A percentile compares a stretch with the other conserved stretches of the same genome.
phyloP scores from a whole-genome alignment of 2,888 invertebrate genomes.

The Diadegma fenestrale region DNA sequence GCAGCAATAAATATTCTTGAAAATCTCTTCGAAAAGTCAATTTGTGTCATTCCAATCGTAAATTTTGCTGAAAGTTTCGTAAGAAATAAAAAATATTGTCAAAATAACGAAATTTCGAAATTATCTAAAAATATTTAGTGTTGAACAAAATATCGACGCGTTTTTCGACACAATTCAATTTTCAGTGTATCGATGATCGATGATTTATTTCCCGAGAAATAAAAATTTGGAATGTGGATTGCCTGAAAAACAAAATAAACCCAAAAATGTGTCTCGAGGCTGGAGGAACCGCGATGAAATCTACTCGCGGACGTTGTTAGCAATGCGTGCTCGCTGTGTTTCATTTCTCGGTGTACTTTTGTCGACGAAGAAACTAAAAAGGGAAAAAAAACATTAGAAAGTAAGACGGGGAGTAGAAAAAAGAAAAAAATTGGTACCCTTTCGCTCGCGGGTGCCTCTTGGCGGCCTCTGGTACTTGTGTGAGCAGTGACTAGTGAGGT shows the following conservation, averaged over 20 bases:
- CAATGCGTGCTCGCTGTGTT: constrained; percentile 12
- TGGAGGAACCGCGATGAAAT: constrained; percentile 8
- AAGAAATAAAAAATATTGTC: no score
- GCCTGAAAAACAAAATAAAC: background rate
- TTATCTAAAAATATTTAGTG: no score
- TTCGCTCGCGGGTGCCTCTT: constrained; percentile 81
- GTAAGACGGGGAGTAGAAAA: background rate
- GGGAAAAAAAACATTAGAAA: constrained; percentile 8
- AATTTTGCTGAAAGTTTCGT: no score
- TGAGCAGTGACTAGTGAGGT: constrained; percentile 82
- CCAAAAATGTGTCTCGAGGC: background rate
- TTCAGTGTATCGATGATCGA: no score
- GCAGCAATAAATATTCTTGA: no score
- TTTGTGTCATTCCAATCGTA: no score
- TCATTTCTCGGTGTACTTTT: constrained; percentile 13
- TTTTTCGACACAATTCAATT: no score
- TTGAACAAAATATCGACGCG: no score
- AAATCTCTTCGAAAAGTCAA: no score
- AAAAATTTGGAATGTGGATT: background rate
- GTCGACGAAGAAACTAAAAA: background rate
- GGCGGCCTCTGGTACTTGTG: constrained; percentile 79
- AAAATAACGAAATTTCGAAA: no score
- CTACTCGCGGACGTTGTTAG: constrained; percentile 36
- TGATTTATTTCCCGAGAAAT: background rate
- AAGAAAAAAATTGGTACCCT: constrained; percentile 81